Percentiles rank a stretch among this genome's conserved stretches.
phyloP scores from a whole-genome alignment of 2,113 vertebrate genomes.

The Laticauda colubrina region DNA sequence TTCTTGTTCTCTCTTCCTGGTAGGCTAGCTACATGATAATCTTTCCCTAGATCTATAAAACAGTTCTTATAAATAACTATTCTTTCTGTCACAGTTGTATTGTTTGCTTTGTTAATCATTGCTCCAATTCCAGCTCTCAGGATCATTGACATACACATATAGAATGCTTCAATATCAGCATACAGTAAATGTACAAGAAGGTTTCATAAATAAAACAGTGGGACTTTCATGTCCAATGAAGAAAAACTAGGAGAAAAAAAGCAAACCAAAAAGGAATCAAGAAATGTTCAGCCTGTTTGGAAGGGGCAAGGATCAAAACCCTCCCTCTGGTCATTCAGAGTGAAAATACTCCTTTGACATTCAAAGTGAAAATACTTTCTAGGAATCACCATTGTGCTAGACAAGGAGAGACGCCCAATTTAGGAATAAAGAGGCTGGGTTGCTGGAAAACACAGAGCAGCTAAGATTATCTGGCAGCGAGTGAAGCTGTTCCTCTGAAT shows the following conservation, averaged over 20 bases:
- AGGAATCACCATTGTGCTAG: neutral
- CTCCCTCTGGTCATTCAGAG: neutral
- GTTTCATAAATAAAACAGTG: neutral
- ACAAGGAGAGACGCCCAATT: neutral
- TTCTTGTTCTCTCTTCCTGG: neutral
- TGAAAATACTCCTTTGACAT: neutral
- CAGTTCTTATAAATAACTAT: neutral
- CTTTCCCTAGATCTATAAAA: neutral
- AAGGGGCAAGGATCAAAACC: neutral
- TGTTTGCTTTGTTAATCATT: neutral
- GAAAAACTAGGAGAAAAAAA: neutral
- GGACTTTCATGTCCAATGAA: neutral
- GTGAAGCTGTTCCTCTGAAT: neutral
- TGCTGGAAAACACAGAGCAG: neutral
- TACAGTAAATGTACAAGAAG: neutral
- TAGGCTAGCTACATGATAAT: neutral
- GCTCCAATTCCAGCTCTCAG: neutral
- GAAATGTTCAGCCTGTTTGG: neutral
- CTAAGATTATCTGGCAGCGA: neutral
- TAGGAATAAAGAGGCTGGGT: neutral
- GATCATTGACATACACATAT: neutral
- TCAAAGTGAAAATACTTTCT: neutral
- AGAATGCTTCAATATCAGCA: neutral
- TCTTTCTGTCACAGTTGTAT: neutral
- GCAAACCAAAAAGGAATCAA: neutral